A percentile compares a stretch with the other conserved stretches of the same genome.
Evolutionary conservation across 2,113 vertebrate species (phyloP).

Genomic region (Gnathonemus echidnorhynchus): DNA sequence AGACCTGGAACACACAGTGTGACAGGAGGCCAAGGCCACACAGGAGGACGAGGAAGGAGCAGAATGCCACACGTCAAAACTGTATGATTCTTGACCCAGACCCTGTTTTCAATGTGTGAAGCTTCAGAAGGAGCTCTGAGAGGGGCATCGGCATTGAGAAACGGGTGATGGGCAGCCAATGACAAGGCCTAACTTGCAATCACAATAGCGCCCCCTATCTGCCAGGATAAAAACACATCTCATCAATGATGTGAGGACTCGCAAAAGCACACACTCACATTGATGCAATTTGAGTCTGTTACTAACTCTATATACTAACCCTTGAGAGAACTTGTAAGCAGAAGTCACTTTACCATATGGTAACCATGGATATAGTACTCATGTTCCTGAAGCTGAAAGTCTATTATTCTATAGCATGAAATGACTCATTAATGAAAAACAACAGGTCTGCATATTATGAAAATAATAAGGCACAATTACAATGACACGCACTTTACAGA

Average conservation of each 20-base stretch:
- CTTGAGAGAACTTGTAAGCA: neutral
- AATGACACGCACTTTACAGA: neutral
- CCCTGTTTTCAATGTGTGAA: neutral
- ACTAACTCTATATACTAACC: neutral
- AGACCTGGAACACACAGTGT: neutral
- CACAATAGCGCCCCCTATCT: neutral
- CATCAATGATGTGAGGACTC: neutral
- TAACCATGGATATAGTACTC: neutral
- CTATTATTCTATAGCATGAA: neutral
- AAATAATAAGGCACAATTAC: neutral
- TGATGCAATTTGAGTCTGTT: neutral
- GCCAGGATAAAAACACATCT: neutral
- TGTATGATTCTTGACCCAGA: neutral
- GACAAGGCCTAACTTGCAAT: neutral
- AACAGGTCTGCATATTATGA: neutral
- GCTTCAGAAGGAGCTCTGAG: neutral
- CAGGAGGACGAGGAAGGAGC: neutral
- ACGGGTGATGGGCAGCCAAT: neutral
- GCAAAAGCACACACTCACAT: neutral
- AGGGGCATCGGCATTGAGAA: neutral
- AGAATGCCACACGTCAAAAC: neutral
- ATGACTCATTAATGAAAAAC: neutral
- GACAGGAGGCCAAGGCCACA: neutral
- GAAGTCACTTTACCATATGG: neutral
- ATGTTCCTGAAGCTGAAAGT: neutral